A percentile compares a stretch with the other conserved stretches of the same genome.
Evolutionary conservation across 2,888 invertebrate genomes (phyloP).

Genomic region (Harpagoxenus sublaevis): DNA sequence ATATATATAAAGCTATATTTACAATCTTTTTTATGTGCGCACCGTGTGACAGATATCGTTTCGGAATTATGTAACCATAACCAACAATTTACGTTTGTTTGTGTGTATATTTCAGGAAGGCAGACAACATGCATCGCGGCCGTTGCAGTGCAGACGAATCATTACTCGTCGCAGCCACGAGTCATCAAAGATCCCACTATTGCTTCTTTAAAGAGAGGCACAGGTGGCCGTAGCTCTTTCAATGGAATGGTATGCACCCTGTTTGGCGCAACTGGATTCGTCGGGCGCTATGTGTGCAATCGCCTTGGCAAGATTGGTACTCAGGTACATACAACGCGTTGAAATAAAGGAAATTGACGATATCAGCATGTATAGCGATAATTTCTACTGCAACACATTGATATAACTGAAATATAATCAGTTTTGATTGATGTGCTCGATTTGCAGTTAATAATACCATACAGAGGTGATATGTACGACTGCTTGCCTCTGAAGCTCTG

Average conservation of each 20-base stretch:
- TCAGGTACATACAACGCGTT: constrained; percentile 87
- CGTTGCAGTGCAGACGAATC: constrained; percentile 74
- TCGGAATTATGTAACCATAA: constrained; percentile 62
- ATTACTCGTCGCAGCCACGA: constrained; percentile 75
- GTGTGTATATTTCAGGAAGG: constrained; percentile 67
- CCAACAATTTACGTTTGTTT: constrained; percentile 30
- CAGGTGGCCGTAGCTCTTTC: constrained; percentile 98
- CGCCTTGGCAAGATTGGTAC: constrained; percentile 95
- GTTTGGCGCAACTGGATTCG: constrained; percentile 96
- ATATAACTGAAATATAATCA: constrained; percentile 36
- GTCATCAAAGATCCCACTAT: constrained; percentile 81
- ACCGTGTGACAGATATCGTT: not conserved
- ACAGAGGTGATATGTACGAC: constrained; percentile 95
- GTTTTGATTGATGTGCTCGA: not conserved
- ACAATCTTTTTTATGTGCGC: not conserved
- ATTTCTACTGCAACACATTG: too few species aligned
- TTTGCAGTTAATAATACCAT: constrained; percentile 95
- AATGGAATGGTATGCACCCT: constrained; percentile 99
- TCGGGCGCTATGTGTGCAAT: constrained; percentile 96
- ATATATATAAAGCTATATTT: not conserved
- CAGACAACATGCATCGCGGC: constrained; percentile 69
- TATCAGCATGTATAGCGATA: not conserved
- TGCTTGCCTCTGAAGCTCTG: constrained; percentile 92
- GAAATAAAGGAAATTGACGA: not conserved
- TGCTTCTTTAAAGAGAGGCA: constrained; percentile 92